Evolutionary conservation across 2,888 invertebrate species (phyloP).

Genomic region (Mythimna lalbum): DNA sequence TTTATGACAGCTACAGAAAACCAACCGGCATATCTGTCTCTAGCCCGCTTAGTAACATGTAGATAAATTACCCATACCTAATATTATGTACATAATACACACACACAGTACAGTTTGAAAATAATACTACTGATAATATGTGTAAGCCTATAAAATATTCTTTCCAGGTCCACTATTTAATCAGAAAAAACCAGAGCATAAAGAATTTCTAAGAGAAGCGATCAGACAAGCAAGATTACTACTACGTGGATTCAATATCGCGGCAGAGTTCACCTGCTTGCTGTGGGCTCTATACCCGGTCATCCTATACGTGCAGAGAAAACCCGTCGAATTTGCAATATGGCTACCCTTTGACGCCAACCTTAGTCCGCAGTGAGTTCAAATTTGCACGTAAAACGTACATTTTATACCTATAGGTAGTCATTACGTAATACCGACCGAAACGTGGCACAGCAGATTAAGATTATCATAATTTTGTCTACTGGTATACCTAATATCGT

Average conservation of each 20-base stretch:
- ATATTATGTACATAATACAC: no score
- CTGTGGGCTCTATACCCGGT: slow-evolving; percentile 76
- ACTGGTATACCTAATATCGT: slow-evolving; percentile 23
- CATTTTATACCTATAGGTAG: slow-evolving; percentile 39
- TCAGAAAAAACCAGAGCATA: slow-evolving; percentile 69
- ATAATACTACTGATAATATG: neutral
- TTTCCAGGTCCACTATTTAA: slow-evolving; percentile 68
- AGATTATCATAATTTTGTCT: slow-evolving; percentile 55
- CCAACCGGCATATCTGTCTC: neutral
- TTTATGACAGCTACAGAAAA: neutral
- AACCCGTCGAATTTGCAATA: slow-evolving; percentile 74
- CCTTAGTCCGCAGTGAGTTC: slow-evolving; percentile 73
- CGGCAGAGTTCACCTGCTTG: slow-evolving; percentile 72
- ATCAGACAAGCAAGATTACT: slow-evolving; percentile 65
- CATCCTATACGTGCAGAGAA: slow-evolving; percentile 71
- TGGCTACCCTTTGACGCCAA: slow-evolving; percentile 79
- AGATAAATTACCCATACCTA: neutral
- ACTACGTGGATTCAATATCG: slow-evolving; percentile 68
- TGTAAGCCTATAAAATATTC: slow-evolving; percentile 17
- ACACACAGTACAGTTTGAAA: no score
- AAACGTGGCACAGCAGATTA: slow-evolving; percentile 33
- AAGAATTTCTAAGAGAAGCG: slow-evolving; percentile 63
- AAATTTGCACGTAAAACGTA: slow-evolving; percentile 47
- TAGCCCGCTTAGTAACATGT: neutral
- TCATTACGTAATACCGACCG: slow-evolving; percentile 40